Evolutionary conservation across 1,140 invertebrate species (phyloP).

Genomic region (Drosophila lini): DNA sequence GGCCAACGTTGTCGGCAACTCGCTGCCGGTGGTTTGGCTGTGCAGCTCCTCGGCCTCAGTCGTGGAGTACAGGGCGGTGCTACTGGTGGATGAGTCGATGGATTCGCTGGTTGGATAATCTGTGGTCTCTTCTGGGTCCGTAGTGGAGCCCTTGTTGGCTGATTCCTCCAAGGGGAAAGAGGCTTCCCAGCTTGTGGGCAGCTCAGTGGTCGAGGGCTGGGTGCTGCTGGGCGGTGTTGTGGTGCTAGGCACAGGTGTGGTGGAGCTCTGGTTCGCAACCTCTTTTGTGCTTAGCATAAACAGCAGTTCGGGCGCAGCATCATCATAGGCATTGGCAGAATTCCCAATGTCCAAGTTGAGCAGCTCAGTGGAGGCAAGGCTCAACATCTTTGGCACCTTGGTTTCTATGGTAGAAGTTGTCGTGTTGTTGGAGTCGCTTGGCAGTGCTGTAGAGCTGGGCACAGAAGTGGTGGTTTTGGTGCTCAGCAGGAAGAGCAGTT

Average conservation of each 20-base stretch:
- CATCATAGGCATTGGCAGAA: conserved; percentile 11
- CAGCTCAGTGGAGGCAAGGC: conserved; percentile 23
- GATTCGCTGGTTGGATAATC: neutral
- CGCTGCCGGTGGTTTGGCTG: conserved; percentile 27
- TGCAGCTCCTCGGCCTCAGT: conserved; percentile 9
- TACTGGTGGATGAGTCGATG: neutral
- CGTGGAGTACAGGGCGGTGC: conserved; percentile 1
- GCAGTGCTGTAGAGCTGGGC: conserved; percentile 5
- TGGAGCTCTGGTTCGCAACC: neutral
- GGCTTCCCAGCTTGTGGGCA: neutral
- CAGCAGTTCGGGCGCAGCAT: conserved; percentile 27
- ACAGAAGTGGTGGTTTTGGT: conserved; percentile 8
- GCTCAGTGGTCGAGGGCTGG: conserved; percentile 1
- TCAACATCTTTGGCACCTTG: neutral
- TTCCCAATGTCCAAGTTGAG: conserved; percentile 18
- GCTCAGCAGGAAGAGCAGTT: conserved; percentile 20
- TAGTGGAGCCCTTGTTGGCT: conserved; percentile 1
- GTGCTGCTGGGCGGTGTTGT: neutral
- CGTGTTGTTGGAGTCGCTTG: neutral
- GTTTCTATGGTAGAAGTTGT: neutral
- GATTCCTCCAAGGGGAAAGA: neutral
- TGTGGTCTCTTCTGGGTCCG: neutral
- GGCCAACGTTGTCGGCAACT: conserved; percentile 6
- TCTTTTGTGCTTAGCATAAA: conserved; percentile 15
- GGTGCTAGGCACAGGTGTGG: conserved; percentile 25